Base-by-base conservation (phyloP, 1,140 invertebrate genomes). In the Neodiprion lecontei region DNA sequence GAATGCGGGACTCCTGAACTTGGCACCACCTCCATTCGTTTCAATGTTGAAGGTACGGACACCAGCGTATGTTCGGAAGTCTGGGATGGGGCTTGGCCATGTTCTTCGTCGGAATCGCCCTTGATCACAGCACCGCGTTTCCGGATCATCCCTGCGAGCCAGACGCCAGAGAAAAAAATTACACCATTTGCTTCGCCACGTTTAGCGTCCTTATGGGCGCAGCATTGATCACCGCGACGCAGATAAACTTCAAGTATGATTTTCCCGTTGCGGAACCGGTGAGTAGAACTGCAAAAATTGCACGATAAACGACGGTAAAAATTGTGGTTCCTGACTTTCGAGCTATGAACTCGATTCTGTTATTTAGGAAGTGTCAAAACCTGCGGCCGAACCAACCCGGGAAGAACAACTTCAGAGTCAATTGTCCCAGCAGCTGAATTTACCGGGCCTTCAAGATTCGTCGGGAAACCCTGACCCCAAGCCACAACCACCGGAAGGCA, bases 11-110 rank as follows among this genome's bases (percentile, higher is more conserved):
- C 9, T 17, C 11, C 28, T 4, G 11, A 17, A 61, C 9, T 17
- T 61, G 28, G 28, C 28, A 40, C 53, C 4, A 61, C n/a, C 11
- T 61, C 9, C 53, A 7, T 61, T 40, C 28, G 28, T 40, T 40
- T 61, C 11, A 12, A 17, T 17, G 5, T 17, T 67, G 10, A 50
- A 92, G 92, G 79, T 99, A 99, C 85, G 98, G 98, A 0, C 95
- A 97, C 78, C 98, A 99, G 87, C 92, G 98, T 78, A 99, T 99
- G 96, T 99, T 99, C 84, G 98, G 98, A 0, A 99, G 97, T 48
- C 89, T 99, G 68, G 98, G 98, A 23, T 99, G 98, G 98, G 98
- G 96, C 48, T 88, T 99, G 75, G 95, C 98, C 11, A 99, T 99
- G 98, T 99, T 99, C 86, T 95, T 99, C 84, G 96, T 99, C 67